These are phyloP conservation scores for Typhlomys cinereus DNA, from an alignment of 2,113 vertebrate genomes.

Conservation along the genomic window DNA sequence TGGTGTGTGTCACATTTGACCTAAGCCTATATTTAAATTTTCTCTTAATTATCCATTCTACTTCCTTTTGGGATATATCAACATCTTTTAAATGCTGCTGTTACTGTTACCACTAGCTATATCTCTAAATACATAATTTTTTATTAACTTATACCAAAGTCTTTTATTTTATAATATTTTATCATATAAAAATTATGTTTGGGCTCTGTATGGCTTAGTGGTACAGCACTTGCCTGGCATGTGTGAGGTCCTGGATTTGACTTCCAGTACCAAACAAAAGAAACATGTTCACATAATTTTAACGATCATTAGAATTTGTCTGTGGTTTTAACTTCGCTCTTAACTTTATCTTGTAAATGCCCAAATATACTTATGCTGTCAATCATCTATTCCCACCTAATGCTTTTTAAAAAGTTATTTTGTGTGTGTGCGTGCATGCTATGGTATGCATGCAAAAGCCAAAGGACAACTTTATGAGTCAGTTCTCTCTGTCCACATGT, in stretches of 20 bases:
- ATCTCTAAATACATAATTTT: background rate
- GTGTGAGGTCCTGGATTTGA: background rate
- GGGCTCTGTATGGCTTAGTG: background rate
- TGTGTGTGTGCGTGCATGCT: background rate
- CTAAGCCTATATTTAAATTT: background rate
- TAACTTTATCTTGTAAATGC: background rate
- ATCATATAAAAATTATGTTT: slow-evolving; percentile 10
- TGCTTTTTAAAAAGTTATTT: background rate
- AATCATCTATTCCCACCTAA: background rate
- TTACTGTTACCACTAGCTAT: background rate
- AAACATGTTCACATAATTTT: background rate
- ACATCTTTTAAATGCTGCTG: slow-evolving; percentile 7
- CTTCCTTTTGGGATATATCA: slow-evolving; percentile 30
- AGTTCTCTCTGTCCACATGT: no score
- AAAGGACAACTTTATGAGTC: background rate
- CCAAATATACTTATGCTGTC: background rate
- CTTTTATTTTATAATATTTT: background rate
- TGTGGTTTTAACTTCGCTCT: background rate
- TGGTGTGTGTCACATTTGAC: background rate
- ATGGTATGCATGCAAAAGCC: background rate
- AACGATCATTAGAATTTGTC: no score
- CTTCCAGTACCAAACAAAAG: background rate
- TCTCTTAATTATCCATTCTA: background rate
- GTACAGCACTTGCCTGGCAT: background rate
- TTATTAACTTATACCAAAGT: background rate